These are phyloP conservation scores for Apodemia hepburni DNA, from an alignment of 2,888 invertebrate genomes.

Conservation along the genomic window DNA sequence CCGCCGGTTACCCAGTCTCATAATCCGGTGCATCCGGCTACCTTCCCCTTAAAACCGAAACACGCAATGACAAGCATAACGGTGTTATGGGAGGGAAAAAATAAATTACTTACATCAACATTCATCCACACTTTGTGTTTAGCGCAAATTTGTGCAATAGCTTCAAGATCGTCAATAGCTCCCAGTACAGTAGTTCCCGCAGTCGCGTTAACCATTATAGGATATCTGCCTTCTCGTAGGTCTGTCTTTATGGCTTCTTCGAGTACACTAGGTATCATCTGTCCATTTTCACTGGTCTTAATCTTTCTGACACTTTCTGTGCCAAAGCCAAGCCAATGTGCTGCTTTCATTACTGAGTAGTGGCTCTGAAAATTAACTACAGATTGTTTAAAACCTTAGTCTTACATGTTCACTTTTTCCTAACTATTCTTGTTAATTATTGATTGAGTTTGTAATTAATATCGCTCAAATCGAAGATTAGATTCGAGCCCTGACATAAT, in stretches of 20 bases:
- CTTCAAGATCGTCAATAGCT: conserved; percentile 87
- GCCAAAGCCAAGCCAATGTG: conserved; percentile 92
- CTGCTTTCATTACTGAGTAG: conserved; percentile 90
- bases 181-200: conserved; percentile 92
- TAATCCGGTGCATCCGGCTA: too few species aligned
- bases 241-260: conserved; percentile 76
- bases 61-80: too few species aligned
- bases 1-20: too few species aligned
- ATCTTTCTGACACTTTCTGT: conserved; percentile 84
- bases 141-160: conserved; percentile 84
- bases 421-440: too few species aligned
- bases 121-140: conserved; percentile 88
- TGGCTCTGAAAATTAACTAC: conserved; percentile 81
- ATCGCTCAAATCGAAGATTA: too few species aligned
- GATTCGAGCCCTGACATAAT: too few species aligned
- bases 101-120: conserved; percentile 83
- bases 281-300: conserved; percentile 83
- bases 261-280: conserved; percentile 83
- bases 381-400: not conserved
- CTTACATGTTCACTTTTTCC: not conserved
- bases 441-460: too few species aligned
- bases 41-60: too few species aligned
- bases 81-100: too few species aligned
- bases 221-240: conserved; percentile 68
- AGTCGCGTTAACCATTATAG: conserved; percentile 87